phyloP scores from a whole-genome alignment of 2,888 invertebrate species.

The Balanococcus diminutus region DNA sequence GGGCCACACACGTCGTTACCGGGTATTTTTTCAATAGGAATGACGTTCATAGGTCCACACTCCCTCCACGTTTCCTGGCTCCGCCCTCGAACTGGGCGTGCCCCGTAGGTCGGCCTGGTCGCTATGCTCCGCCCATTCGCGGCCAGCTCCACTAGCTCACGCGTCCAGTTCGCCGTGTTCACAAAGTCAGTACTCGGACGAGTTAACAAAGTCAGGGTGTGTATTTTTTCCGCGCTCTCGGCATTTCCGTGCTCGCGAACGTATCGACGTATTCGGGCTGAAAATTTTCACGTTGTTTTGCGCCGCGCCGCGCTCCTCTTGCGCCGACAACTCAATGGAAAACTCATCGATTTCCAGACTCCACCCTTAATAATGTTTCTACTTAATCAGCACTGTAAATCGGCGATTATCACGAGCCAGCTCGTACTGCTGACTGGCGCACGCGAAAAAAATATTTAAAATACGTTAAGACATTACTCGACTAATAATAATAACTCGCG shows the following conservation, averaged over 20 bases:
- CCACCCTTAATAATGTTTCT: constrained; percentile 43
- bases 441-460: constrained; percentile 47
- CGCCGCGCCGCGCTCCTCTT: background rate
- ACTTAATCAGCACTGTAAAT: constrained; percentile 21
- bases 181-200: background rate
- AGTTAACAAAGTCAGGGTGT: background rate
- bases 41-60: constrained; percentile 47
- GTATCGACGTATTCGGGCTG: constrained; percentile 31
- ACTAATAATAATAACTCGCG: background rate
- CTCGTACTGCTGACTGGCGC: background rate
- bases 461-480: constrained; percentile 12
- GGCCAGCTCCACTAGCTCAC: background rate
- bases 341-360: constrained; percentile 26
- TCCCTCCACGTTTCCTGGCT: background rate
- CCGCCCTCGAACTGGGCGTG: constrained; percentile 24
- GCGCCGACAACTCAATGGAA: background rate
- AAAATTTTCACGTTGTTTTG: background rate
- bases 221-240: background rate
- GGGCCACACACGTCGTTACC: constrained; percentile 55
- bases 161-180: background rate
- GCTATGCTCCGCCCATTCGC: background rate
- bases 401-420: constrained; percentile 36
- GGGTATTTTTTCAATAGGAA: constrained; percentile 46
- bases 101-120: background rate
- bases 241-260: background rate